phyloP scores from a whole-genome alignment of 2,113 vertebrate genomes.

The Lagopus muta region DNA sequence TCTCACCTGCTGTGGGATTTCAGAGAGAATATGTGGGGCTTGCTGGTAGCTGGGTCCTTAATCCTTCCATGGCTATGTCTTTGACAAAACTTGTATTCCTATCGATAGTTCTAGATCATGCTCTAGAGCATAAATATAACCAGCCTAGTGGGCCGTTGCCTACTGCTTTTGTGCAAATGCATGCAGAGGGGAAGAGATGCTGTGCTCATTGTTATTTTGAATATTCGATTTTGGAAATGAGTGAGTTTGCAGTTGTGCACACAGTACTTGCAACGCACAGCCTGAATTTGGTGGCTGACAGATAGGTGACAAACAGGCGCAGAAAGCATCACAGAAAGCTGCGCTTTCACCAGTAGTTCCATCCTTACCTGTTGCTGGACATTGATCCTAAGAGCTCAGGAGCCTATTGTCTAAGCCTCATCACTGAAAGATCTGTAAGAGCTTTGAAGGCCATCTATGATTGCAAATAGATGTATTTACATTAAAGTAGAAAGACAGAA shows the following conservation, averaged over 20 bases:
- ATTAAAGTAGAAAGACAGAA: neutral
- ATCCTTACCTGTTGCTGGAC: neutral
- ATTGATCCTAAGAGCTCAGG: neutral
- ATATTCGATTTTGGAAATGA: neutral
- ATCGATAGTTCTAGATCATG: neutral
- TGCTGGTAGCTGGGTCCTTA: neutral
- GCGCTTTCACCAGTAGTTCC: neutral
- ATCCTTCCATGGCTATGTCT: neutral
- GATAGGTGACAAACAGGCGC: neutral
- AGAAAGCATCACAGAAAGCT: neutral
- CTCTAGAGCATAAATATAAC: neutral
- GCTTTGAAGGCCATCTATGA: neutral
- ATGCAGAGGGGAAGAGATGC: neutral
- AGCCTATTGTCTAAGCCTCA: neutral
- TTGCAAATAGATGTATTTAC: constrained; percentile 31
- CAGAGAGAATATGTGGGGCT: neutral
- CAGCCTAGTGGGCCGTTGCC: neutral
- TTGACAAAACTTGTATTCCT: neutral
- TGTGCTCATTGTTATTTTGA: neutral
- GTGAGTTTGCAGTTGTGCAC: neutral
- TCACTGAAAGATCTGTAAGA: neutral
- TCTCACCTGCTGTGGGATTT: neutral
- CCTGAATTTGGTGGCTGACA: neutral
- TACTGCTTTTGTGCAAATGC: neutral
- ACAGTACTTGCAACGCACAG: too few relatives aligned